Evolutionary conservation across 2,888 invertebrate species (phyloP), one percentile per base, ranked within the genome.

Genomic region (Metacarcinus magister): DNA sequence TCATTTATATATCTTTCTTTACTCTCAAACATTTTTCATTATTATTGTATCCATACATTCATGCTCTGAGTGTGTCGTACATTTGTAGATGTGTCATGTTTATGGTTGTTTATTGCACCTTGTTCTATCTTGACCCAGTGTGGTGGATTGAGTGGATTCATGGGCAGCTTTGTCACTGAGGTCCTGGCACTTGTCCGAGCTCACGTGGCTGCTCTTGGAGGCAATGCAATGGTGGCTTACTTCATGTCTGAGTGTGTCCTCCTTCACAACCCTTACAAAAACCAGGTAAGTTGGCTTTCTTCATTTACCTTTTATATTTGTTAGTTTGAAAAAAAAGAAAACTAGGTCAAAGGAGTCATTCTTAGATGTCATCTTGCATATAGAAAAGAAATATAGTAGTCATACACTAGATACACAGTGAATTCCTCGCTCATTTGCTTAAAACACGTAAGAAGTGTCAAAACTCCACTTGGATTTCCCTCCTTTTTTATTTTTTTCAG

Each of bases 151-250:
- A 99, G 99, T 97, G 99, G 99, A 2, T 99, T 99, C 98, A 98
- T 99, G 96, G 99, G 99, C 97, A 99, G 99, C 96, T 99, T 99
- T 97, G 98, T 99, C 10, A 98, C 99, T 94, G 99, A 99, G 98
- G 99, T 99, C 28, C 97, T 99, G 97, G 99, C 99, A 0, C 99
- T 99, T 97, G 99, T 99, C 0, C 98, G 99, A 95, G 99, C 99
- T 4, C 99, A 99, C 98, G 99, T 99, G 48, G 98, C 98, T 0
- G 99, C 99, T 0, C 98, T 99, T 60, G 99, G 99, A 46, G 99
- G 99, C 4, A 99, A 99, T 98, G 99, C 99, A 0, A 98, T 99
- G 98, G 99, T 99, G 0, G 99, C 99, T 0, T 99, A 99, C 98
- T 99, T 99, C 97, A 98, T 99, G 98, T 99, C 98, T 16, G 99